Percentiles rank a stretch among this genome's conserved stretches.
These are phyloP conservation scores for Ptiloglossa arizonensis DNA, from an alignment of 1,140 invertebrate genomes.

Conservation along the genomic window DNA sequence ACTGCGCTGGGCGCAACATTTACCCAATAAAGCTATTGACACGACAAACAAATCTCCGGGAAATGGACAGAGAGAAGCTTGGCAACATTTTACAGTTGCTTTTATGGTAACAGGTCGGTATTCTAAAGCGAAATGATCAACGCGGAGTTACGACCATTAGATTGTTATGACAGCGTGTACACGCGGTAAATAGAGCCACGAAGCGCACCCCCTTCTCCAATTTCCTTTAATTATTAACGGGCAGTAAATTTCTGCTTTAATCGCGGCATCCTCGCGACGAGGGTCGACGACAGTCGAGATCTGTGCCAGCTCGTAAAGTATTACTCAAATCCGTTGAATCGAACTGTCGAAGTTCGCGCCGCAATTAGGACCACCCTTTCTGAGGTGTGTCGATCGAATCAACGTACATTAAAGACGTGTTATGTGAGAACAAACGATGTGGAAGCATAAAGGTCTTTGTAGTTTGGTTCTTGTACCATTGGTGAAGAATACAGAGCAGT, in stretches of 20 bases:
- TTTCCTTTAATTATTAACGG: constrained; percentile 59
- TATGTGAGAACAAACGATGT: no score
- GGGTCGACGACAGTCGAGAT: constrained; percentile 50
- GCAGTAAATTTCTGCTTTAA: constrained; percentile 58
- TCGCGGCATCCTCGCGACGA: constrained; percentile 24
- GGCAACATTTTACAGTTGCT: constrained; percentile 51
- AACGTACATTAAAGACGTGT: constrained; percentile 3
- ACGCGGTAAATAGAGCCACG: constrained; percentile 11
- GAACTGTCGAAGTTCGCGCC: constrained; percentile 18
- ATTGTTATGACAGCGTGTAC: constrained; percentile 44
- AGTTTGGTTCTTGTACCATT: no score
- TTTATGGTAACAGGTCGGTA: constrained; percentile 50
- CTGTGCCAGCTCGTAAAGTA: constrained; percentile 44
- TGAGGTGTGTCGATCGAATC: constrained; percentile 3
- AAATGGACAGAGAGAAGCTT: constrained; percentile 26
- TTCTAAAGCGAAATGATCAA: constrained; percentile 53
- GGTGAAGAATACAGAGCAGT: no score
- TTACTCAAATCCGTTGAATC: constrained; percentile 34
- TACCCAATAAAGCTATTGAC: constrained; percentile 41
- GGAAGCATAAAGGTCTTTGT: no score
- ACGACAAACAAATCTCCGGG: constrained; percentile 55
- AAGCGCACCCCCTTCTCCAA: constrained; percentile 1
- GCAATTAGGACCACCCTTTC: constrained; percentile 1
- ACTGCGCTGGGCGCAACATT: constrained; percentile 26
- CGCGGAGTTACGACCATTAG: constrained; percentile 55